Evolutionary conservation across 2,113 vertebrate genomes (phyloP), one percentile per base, ranked within the genome.

Genomic region (Alligator mississippiensis): DNA sequence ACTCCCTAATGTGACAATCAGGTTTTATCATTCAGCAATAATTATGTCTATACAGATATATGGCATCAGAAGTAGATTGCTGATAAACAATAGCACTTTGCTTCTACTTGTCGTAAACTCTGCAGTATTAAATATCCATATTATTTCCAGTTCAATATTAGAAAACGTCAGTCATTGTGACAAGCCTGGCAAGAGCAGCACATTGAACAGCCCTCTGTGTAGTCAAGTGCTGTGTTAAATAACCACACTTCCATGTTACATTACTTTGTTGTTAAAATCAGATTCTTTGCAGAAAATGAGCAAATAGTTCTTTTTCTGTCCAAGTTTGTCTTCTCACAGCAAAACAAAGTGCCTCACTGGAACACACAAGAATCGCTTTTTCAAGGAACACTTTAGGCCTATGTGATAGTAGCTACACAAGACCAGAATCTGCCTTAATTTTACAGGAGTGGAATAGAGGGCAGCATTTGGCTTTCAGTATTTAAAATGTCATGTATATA

Each of bases 101-200:
- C 95, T 96, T 98, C 96, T 97, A 97, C 96, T 98, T 97, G 97
- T 95, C 97, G 95, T 98, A 97, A 98, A 97, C 47, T 96, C 97
- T 91, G 79, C 96, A 90, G 94, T 97, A 98, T 98, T 98, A 98
- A 98, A 98, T 98, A 98, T 98, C 98, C 98, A 98, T 98, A 98
- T 98, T 97, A 97, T 98, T 98, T 98, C 98, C 93, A 98, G 97
- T 97, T 97, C 97, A 97, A 96, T 98, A 98, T 98, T 97, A 98
- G 97, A 98, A 98, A 97, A 95, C 96, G 98, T 98, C 97, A 98
- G 97, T 98, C 98, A 98, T 91, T 92, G 94, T 97, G 97, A 98
- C 97, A 97, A 96, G 95, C 81, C 94, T 96, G 95, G 96, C 95
- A 97, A 96, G 92, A 94, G 94, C 84, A 90, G 90, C 88, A 95